Evolutionary conservation across 2,888 invertebrate species (phyloP).

Genomic region (Seira musarum): DNA sequence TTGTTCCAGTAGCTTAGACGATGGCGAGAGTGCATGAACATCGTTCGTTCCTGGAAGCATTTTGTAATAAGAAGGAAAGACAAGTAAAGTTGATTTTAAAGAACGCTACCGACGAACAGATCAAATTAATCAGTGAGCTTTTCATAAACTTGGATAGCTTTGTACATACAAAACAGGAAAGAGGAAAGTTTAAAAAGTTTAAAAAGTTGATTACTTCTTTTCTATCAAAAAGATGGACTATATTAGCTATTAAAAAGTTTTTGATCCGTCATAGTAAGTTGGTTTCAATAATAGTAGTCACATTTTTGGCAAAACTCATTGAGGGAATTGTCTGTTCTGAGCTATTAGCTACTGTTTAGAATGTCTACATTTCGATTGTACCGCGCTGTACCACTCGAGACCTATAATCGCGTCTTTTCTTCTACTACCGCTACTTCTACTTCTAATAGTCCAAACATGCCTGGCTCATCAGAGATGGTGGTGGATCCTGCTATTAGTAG

Average conservation of each 20-base stretch:
- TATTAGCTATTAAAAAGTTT: constrained; percentile 23
- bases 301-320: constrained; percentile 34
- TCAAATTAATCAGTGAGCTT: constrained; percentile 20
- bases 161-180: constrained; percentile 4
- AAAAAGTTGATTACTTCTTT: constrained; percentile 10
- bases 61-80: constrained; percentile 24
- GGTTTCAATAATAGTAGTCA: constrained; percentile 20
- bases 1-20: constrained; percentile 18
- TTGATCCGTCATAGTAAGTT: constrained; percentile 16
- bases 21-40: constrained; percentile 13
- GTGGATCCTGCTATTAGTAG: too few relatives aligned
- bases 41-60: background rate
- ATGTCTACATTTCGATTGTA: constrained; percentile 16
- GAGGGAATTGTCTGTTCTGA: constrained; percentile 23
- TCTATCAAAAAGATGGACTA: constrained; percentile 24
- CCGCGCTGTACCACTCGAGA: background rate
- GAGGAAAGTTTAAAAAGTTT: background rate
- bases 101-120: constrained; percentile 15
- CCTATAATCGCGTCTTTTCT: background rate
- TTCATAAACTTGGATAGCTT: constrained; percentile 30
- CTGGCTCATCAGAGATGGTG: too few relatives aligned
- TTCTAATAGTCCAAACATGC: too few relatives aligned
- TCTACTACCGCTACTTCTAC: too few relatives aligned
- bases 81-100: constrained; percentile 12
- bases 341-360: too few relatives aligned